Evolutionary conservation across 1,140 invertebrate species (phyloP).

Genomic region (Drosophila nasuta): DNA sequence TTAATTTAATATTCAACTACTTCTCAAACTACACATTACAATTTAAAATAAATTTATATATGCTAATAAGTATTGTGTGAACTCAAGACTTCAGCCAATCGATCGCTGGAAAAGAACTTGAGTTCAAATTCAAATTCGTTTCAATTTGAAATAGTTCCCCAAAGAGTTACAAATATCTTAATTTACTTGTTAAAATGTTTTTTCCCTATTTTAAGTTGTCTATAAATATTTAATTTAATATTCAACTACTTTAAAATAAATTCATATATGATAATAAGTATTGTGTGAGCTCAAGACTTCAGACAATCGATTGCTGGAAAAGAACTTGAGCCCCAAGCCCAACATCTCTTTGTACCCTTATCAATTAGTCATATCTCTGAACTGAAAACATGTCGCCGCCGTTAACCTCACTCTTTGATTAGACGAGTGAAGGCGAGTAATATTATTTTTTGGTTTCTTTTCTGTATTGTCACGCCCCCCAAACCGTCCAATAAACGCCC

Average conservation of each 20-base stretch:
- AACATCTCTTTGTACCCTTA: slow-evolving; percentile 11
- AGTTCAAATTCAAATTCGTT: not conserved
- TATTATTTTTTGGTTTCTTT: slow-evolving; percentile 15
- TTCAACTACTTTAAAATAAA: too few relatives aligned
- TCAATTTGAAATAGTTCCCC: not conserved
- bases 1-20: too few relatives aligned
- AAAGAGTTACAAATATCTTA: too few relatives aligned
- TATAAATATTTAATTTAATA: too few relatives aligned
- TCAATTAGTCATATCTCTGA: slow-evolving; percentile 25
- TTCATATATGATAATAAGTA: not conserved
- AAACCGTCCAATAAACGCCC: slow-evolving; percentile 38
- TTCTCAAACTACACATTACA: too few relatives aligned
- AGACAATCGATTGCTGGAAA: not conserved
- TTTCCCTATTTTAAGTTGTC: too few relatives aligned
- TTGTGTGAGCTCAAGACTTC: not conserved
- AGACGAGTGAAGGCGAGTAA: slow-evolving; percentile 12
- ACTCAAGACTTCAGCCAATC: too few relatives aligned
- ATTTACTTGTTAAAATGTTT: too few relatives aligned
- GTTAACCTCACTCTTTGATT: slow-evolving; percentile 29
- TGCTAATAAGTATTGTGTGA: not conserved
- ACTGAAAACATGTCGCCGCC: slow-evolving; percentile 17
- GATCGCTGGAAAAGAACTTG: not conserved
- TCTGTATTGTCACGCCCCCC: slow-evolving; percentile 23
- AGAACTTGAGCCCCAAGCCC: not conserved
- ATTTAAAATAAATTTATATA: too few relatives aligned